A percentile compares a stretch with the other conserved stretches of the same genome.
Conservation (phyloP, 2,113 vertebrate genomes). For the Pitta sordida region DNA sequence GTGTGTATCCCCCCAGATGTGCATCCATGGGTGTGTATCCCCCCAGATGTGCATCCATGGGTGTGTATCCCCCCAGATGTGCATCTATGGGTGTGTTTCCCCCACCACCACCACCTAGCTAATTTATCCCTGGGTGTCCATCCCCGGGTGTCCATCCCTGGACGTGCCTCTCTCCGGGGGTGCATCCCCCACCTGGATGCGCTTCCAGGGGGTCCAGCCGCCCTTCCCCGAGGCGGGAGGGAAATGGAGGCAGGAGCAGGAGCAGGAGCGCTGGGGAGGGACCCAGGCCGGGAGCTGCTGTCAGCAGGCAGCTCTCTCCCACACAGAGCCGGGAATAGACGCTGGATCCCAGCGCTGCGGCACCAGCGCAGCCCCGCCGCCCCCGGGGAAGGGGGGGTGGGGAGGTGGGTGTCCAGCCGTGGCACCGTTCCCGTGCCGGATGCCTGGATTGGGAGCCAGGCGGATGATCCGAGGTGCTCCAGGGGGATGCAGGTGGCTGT, state of each 20-base stretch:
- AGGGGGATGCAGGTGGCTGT: accelerated
- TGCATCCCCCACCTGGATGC: not conserved
- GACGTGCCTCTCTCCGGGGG: too few relatives aligned
- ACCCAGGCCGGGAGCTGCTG: not conserved
- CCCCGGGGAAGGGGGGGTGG: too few relatives aligned
- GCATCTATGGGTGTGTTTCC: too few relatives aligned
- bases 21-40: not conserved
- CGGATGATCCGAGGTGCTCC: accelerated
- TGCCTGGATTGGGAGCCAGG: accelerated
- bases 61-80: not conserved
- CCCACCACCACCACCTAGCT: too few relatives aligned
- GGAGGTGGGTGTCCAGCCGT: not conserved
- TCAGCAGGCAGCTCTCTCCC: constrained; percentile 43
- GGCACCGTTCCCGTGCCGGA: not conserved
- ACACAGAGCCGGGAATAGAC: constrained; percentile 43
- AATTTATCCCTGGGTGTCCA: too few relatives aligned
- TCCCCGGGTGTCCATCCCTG: not conserved
- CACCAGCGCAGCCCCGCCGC: not conserved
- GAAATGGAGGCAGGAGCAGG: not conserved
- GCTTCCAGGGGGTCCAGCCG: accelerated
- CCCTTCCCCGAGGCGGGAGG: not conserved
- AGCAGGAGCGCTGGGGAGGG: not conserved
- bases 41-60: not conserved
- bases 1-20: not conserved
- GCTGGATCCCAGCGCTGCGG: not conserved